A percentile compares a stretch with the other conserved stretches of the same genome.
These are phyloP conservation scores for Jaculus jaculus DNA, from an alignment of 2,113 vertebrate genomes.

Conservation along the genomic window DNA sequence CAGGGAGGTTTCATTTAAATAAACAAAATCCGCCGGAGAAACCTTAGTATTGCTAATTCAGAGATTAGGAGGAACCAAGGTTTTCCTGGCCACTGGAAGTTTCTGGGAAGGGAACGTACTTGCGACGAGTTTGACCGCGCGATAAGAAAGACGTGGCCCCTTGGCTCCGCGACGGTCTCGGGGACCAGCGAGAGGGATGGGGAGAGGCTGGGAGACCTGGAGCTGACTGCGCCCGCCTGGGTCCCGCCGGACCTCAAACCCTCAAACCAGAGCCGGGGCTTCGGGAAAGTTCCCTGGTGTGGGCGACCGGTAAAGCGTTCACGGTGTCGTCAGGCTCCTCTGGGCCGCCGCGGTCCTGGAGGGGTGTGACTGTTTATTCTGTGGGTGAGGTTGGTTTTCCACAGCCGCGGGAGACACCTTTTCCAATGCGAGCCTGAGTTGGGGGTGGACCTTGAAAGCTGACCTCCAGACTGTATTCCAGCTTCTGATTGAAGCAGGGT, in stretches of 20 bases:
- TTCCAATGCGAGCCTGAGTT: not conserved
- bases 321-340: not conserved
- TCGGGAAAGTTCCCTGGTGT: not conserved
- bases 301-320: not conserved
- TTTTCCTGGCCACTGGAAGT: not conserved
- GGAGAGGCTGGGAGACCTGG: not conserved
- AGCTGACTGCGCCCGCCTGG: not conserved
- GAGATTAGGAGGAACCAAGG: not conserved
- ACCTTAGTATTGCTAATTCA: not conserved
- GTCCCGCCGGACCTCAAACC: not conserved
- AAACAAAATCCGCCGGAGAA: not conserved
- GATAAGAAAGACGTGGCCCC: not conserved
- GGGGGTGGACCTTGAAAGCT: not conserved
- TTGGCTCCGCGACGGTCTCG: not conserved
- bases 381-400: not conserved
- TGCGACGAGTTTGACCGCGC: not conserved
- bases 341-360: not conserved
- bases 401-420: not conserved
- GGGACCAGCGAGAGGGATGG: no score
- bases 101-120: not conserved
- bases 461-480: not conserved
- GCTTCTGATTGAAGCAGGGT: not conserved
- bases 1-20: not conserved
- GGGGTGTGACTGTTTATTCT: not conserved
- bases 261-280: accelerated